Base-by-base conservation (phyloP, 1,140 invertebrate species). In the Tetramorium simillimum region DNA sequence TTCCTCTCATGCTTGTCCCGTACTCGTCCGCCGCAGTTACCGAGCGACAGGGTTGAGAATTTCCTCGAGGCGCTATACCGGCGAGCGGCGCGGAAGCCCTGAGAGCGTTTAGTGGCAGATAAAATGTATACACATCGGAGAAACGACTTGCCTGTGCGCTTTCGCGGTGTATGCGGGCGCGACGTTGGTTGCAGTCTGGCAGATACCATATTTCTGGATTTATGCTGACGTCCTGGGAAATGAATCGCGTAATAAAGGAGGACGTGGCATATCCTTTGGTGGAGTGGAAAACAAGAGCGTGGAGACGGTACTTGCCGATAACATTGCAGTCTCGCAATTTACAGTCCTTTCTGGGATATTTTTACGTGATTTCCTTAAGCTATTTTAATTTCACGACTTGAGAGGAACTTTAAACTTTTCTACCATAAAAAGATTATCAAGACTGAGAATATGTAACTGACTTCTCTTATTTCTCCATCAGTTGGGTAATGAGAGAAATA, bases 161-260 rank as follows among this genome's bases (percentile, higher is more conserved):
- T 89, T 72, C 21, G 24, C 58, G 67, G 46, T 80, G 67, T n/a
- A 86, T 28, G 73, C 73, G 60, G 63, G 62, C 69, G 24, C 77
- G 53, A 85, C 49, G 58, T 18, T 81, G 84, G 76, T 89, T 86
- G 67, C 60, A 49, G 65, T 43, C 37, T 80, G 69, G 73, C 67
- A 88, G 58, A 62, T 58, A 89, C 70, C 85, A 87, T 91, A 91
- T 91, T 91, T 91, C 86, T 91, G 70, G 85, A 90, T 91, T 91
- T 89, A 89, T 91, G 85, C 81, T 73, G 88, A 86, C 90, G 60
- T 75, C 53, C 28, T 82, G 43, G 80, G 76, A 77, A 91, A 89
- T 84, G 87, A 86, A 89, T 91, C 72, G 90, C 75, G 46, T 85
- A 81, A 87, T 86, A 89, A 91, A 87, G 76, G 76, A 80, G 75